A percentile compares a stretch with the other conserved stretches of the same genome.
Evolutionary conservation across 2,113 vertebrate genomes (phyloP).

Genomic region (Platichthys flesus): DNA sequence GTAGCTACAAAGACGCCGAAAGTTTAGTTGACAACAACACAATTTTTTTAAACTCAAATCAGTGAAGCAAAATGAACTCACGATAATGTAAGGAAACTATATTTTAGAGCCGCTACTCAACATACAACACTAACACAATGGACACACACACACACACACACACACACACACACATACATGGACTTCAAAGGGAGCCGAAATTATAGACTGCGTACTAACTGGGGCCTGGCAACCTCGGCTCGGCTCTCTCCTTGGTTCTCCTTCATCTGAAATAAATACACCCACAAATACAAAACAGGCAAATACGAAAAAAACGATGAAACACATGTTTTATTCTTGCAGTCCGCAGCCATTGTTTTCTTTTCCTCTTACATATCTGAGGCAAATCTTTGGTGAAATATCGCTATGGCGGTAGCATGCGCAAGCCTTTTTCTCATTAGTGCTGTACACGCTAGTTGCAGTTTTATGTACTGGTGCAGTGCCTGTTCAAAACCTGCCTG

Average conservation of each 20-base stretch:
- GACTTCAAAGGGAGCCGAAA: conserved; percentile 80
- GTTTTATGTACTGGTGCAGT: background rate
- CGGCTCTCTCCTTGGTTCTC: conserved; percentile 64
- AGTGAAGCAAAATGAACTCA: conserved; percentile 11
- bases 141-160: conserved; percentile 39
- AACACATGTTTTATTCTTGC: conserved; percentile 72
- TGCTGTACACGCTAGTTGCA: background rate
- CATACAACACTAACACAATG: conserved; percentile 42
- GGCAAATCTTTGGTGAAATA: conserved; percentile 19
- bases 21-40: background rate
- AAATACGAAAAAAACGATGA: conserved; percentile 71
- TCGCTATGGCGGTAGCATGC: background rate
- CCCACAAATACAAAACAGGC: conserved; percentile 81
- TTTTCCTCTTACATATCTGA: conserved; percentile 50
- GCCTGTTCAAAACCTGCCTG: background rate
- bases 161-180: conserved; percentile 60
- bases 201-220: conserved; percentile 81
- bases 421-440: background rate
- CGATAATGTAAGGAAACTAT: conserved; percentile 28
- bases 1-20: background rate
- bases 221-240: conserved; percentile 74
- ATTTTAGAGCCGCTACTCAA: conserved; percentile 30
- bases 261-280: conserved; percentile 78
- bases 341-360: conserved; percentile 51
- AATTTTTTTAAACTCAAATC: background rate